Conservation (phyloP, 2,797 vertebrate species). For the Urophycis tenuis region DNA sequence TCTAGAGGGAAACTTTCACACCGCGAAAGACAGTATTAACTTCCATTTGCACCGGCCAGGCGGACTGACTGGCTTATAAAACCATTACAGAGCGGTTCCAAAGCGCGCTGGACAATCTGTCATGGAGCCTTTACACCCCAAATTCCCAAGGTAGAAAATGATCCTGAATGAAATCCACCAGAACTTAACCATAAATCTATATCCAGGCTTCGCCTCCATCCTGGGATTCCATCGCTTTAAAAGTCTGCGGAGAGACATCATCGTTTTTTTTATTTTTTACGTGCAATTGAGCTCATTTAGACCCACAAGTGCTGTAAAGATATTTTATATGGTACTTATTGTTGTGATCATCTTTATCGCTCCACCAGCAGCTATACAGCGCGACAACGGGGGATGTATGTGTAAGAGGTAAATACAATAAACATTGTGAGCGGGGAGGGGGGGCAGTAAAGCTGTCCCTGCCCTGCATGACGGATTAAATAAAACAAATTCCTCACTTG, state of each 20-base stretch:
- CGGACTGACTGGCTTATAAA: slow-evolving; percentile 38
- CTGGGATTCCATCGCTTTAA: slow-evolving; percentile 36
- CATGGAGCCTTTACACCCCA: slow-evolving; percentile 47
- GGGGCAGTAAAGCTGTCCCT: slow-evolving; percentile 56
- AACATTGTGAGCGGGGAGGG: slow-evolving; percentile 33
- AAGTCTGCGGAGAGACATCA: slow-evolving; percentile 38
- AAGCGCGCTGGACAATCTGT: slow-evolving; percentile 51
- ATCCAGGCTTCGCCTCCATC: slow-evolving; percentile 50
- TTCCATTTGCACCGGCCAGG: slow-evolving; percentile 49
- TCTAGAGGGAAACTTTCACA: slow-evolving; percentile 39
- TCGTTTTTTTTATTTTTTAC: slow-evolving; percentile 28
- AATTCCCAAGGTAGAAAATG: slow-evolving; percentile 53
- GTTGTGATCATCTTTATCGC: slow-evolving; percentile 64
- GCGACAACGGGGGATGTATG: slow-evolving; percentile 59
- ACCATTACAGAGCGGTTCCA: slow-evolving; percentile 49
- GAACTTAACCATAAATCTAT: slow-evolving; percentile 53
- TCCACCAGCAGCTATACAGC: slow-evolving; percentile 53
- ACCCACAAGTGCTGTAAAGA: slow-evolving; percentile 44
- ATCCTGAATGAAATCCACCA: slow-evolving; percentile 45
- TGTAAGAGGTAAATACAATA: slow-evolving; percentile 50
- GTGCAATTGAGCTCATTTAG: slow-evolving; percentile 47
- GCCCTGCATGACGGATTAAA: slow-evolving; percentile 53
- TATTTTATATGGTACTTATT: slow-evolving; percentile 61
- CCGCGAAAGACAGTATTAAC: slow-evolving; percentile 42
- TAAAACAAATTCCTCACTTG: slow-evolving; percentile 43